Base-by-base conservation (phyloP, 2,888 invertebrate genomes). In the Tetramorium bicarinatum region DNA sequence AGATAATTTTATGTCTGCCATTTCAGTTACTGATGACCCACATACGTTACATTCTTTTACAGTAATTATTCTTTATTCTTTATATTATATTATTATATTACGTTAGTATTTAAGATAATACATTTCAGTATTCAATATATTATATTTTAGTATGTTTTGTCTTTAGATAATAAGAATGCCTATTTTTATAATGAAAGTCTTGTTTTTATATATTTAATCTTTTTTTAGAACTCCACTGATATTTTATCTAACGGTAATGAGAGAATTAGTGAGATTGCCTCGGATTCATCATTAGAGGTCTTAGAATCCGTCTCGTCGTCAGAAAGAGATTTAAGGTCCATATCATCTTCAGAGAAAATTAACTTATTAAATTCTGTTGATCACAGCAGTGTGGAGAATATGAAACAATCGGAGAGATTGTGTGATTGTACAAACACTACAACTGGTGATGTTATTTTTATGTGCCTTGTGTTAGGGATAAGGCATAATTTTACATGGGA, bases 401-500 rank as follows among this genome's bases (percentile, higher is more conserved):
- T 52, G 9, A n/a, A 29, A n/a, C 18, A 59, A 29, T 59, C 29
- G 0, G 29, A 77, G 15, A 44, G 0, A 54, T 69, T 77, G 3
- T 77, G 77, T 15, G 8, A 64, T 34, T 79, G 69, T 7, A 69
- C 69, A 56, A 79, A 9, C 13, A 69, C 69, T 56, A 44, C 29
- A 67, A 0, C n/a, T 41, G 29, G n/a, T 69, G 69, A 79, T 69
- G 7, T 79, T 54, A 13, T 69, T 56, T 79, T 79, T 9, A 67
- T 69, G 56, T 69, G 77, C 7, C 56, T 79, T 54, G 71, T 44
- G 11, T 69, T 79, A 67, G 77, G 54, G 3, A 41, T 79, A 21
- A 54, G 29, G 4, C 56, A 79, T 79, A 66, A 79, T 79, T 69
- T 79, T 21, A 15, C 44, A 44, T 79, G 69, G 69, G 54, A 77